phyloP scores from a whole-genome alignment of 2,113 vertebrate species.

The Eptesicus fuscus region DNA sequence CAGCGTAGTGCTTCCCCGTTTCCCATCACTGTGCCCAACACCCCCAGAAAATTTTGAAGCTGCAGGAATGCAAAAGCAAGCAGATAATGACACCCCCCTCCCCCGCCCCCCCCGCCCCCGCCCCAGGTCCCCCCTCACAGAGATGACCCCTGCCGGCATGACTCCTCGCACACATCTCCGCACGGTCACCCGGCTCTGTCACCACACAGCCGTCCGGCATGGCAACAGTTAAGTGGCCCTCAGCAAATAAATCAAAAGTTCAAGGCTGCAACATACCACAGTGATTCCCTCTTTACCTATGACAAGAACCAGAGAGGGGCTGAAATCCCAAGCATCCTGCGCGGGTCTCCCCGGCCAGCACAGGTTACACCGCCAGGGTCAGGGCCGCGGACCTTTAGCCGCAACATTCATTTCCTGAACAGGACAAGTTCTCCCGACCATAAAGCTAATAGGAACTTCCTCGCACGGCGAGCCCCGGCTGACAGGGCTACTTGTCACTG shows the following conservation, averaged over 20 bases:
- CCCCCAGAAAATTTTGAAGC: not conserved
- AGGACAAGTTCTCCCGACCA: slow-evolving; percentile 88
- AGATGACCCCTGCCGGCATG: not conserved
- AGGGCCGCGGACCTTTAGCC: slow-evolving; percentile 80
- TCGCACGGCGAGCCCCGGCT: slow-evolving; percentile 78
- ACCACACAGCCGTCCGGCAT: slow-evolving; percentile 32
- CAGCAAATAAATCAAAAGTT: slow-evolving; percentile 85
- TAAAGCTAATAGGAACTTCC: slow-evolving; percentile 93
- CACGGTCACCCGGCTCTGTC: not conserved
- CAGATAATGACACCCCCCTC: too few species aligned
- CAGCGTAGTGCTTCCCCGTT: not conserved
- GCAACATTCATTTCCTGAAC: slow-evolving; percentile 94
- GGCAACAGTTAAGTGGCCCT: slow-evolving; percentile 81
- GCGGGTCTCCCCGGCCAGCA: slow-evolving; percentile 78
- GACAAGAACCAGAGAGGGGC: slow-evolving; percentile 90
- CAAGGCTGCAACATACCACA: slow-evolving; percentile 78
- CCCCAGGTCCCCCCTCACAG: not conserved
- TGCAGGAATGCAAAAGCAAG: not conserved
- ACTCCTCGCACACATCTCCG: not conserved
- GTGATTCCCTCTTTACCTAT: slow-evolving; percentile 75
- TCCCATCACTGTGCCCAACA: not conserved
- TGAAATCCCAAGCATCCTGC: slow-evolving; percentile 84
- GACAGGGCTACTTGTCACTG: slow-evolving; percentile 76
- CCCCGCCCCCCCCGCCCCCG: too few species aligned
- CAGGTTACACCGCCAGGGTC: slow-evolving; percentile 87